These are phyloP conservation scores for Rhimphoctona megacephalus DNA, from an alignment of 2,888 invertebrate genomes.

Conservation along the genomic window DNA sequence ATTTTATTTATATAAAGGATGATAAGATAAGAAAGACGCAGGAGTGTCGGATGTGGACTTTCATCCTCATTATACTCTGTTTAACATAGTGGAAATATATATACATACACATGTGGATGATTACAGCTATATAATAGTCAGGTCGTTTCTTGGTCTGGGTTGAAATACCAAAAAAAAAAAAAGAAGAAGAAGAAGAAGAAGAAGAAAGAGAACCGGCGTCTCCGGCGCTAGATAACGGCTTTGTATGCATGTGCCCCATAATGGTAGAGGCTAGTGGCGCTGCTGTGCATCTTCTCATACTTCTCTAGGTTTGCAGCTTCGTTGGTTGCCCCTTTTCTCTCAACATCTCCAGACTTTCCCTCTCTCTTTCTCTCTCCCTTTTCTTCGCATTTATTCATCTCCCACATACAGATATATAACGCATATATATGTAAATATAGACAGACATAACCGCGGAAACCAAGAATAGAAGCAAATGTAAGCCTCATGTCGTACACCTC, in stretches of 20 bases:
- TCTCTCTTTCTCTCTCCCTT: conserved; percentile 20
- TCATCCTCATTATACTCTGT: conserved; percentile 19
- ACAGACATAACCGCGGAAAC: conserved; percentile 29
- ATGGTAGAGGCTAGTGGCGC: conserved; percentile 65
- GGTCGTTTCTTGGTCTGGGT: conserved; percentile 54
- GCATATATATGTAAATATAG: conserved; percentile 1
- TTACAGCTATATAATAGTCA: conserved; percentile 5
- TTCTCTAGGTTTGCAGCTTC: conserved; percentile 54
- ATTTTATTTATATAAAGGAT: conserved; percentile 41
- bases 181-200: background rate
- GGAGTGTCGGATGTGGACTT: conserved; percentile 14
- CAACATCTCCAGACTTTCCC: conserved; percentile 43
- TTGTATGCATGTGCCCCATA: conserved; percentile 73
- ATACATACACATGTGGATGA: background rate
- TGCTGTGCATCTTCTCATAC: conserved; percentile 58
- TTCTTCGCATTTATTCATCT: conserved; percentile 26
- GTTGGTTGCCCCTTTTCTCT: conserved; percentile 49
- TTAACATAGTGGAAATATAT: background rate
- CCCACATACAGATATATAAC: conserved; percentile 33
- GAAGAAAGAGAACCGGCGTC: conserved; percentile 71
- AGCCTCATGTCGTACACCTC: conserved; percentile 53
- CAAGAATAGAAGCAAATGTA: conserved; percentile 33
- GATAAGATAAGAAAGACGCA: conserved; percentile 50
- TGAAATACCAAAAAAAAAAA: conserved; percentile 46
- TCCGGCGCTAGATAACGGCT: conserved; percentile 75